Evolutionary conservation across 2,797 vertebrate genomes (phyloP).

Genomic region (Pelodytes ibericus): DNA sequence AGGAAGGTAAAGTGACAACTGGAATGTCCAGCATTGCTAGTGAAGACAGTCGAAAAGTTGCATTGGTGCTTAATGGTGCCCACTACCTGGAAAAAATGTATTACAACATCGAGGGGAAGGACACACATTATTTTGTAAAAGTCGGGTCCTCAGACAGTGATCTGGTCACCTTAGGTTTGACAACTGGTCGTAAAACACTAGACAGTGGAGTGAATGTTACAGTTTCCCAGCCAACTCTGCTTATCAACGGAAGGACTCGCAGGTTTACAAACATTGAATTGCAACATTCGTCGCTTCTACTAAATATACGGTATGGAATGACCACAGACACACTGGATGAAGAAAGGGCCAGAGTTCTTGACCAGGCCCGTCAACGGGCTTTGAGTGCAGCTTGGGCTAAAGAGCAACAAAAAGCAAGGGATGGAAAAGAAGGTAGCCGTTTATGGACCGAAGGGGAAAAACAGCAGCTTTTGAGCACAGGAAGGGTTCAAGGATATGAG

Average conservation of each 20-base stretch:
- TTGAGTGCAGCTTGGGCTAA: constrained; percentile 90
- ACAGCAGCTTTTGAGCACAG: constrained; percentile 92
- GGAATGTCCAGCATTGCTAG: constrained; percentile 86
- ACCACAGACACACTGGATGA: constrained; percentile 89
- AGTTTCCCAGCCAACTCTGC: constrained; percentile 76
- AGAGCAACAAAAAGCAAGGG: constrained; percentile 91
- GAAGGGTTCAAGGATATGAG: constrained; percentile 95
- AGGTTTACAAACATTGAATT: constrained; percentile 95
- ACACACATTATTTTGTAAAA: constrained; percentile 97
- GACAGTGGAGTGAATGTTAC: constrained; percentile 94
- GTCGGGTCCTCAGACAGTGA: constrained; percentile 90
- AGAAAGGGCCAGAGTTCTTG: constrained; percentile 91
- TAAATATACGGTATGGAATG: constrained; percentile 92
- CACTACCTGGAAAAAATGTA: constrained; percentile 95
- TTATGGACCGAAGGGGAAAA: constrained; percentile 97
- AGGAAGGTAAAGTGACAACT: constrained; percentile 89
- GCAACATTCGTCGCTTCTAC: constrained; percentile 82
- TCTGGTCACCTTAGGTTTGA: constrained; percentile 89
- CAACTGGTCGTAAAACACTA: constrained; percentile 89
- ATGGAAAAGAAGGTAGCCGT: constrained; percentile 93
- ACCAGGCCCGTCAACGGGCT: constrained; percentile 92
- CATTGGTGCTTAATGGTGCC: constrained; percentile 89
- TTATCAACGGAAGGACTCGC: constrained; percentile 90
- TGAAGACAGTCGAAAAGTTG: constrained; percentile 94
- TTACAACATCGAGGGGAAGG: constrained; percentile 92